Evolutionary conservation across 1,140 invertebrate genomes (phyloP), one percentile per base, ranked within the genome.

Genomic region (Acromyrmex heyeri): DNA sequence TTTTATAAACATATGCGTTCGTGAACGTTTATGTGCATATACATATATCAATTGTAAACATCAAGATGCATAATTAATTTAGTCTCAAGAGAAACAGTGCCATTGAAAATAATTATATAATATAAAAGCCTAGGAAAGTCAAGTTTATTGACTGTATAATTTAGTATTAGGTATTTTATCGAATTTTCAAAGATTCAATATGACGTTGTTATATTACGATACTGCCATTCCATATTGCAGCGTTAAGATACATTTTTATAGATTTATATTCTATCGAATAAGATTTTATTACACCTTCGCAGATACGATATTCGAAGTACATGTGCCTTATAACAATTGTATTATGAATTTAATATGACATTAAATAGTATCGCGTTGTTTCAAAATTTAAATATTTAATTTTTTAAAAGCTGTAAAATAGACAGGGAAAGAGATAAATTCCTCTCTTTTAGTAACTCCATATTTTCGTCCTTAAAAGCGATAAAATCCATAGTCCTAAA

Each of bases 191-290:
- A 6, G 18, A 62, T 61, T 38, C 0, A 27, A 6, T 34, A 38
- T 75, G 7, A 61, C 1, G 7, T n/a, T 18, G 14, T n/a, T 18
- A 48, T 44, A 62, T 55, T 16, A 34, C 7, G n/a, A 5, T 12
- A 24, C 10, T 38, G 12, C 5, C 8, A 44, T 77, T 34, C 55
- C 75, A 55, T 77, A 21, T 73, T 55, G 5, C 27, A 34, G 18
- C 38, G 5, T 1, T 50, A 27, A 77, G 34, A 24, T 14, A 44
- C 38, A 44, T 62, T 61, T 38, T 44, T 53, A 18, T 12, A 76
- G 7, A 61, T 76, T 78, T 78, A 44, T 77, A 30, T 30, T 34
- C 0, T 30, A 38, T 34, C 44, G 76, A 65, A 78, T 78, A 78
- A 78, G 27, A 50, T 50, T 61, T 18, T 64, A 48, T 61, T 72